Evolutionary conservation across 64 coral and sea anemone species (phyloP).

Genomic region (Montipora foliosa): DNA sequence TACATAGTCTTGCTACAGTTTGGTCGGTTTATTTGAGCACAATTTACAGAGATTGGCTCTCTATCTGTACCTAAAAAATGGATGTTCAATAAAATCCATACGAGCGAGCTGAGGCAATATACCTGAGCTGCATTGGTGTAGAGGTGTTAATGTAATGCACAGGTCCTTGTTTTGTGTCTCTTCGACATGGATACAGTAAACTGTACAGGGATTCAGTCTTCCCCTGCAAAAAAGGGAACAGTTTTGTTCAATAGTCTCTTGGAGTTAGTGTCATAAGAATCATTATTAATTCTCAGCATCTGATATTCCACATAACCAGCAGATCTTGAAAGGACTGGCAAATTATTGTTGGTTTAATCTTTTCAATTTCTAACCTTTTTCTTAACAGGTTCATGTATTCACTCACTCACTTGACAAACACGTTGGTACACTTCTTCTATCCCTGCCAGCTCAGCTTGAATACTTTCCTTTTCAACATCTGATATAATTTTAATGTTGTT

Average conservation of each 20-base stretch:
- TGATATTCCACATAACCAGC: too few relatives aligned
- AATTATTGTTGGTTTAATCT: too few relatives aligned
- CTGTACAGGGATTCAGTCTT: slow-evolving; percentile 77
- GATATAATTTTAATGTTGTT: slow-evolving; percentile 62
- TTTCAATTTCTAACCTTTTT: too few relatives aligned
- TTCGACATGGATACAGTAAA: slow-evolving; percentile 61
- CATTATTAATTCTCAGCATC: background rate
- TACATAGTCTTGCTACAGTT: too few relatives aligned
- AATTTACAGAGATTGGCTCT: too few relatives aligned
- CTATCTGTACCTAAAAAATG: too few relatives aligned
- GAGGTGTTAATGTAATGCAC: slow-evolving; percentile 78
- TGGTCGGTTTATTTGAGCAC: too few relatives aligned
- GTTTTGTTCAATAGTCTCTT: background rate
- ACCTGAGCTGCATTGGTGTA: slow-evolving; percentile 72
- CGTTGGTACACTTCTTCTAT: slow-evolving; percentile 78
- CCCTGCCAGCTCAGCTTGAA: slow-evolving; percentile 64
- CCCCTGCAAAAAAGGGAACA: slow-evolving; percentile 47
- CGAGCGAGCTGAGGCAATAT: background rate
- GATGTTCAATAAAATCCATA: too few relatives aligned
- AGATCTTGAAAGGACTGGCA: too few relatives aligned
- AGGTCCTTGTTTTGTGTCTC: slow-evolving; percentile 30
- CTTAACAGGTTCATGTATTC: too few relatives aligned
- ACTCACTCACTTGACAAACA: slow-evolving; percentile 68
- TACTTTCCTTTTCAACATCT: slow-evolving; percentile 66
- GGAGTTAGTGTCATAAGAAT: background rate